These are phyloP conservation scores for Grallaria varia DNA, from an alignment of 2,113 vertebrate genomes.

Conservation along the genomic window DNA sequence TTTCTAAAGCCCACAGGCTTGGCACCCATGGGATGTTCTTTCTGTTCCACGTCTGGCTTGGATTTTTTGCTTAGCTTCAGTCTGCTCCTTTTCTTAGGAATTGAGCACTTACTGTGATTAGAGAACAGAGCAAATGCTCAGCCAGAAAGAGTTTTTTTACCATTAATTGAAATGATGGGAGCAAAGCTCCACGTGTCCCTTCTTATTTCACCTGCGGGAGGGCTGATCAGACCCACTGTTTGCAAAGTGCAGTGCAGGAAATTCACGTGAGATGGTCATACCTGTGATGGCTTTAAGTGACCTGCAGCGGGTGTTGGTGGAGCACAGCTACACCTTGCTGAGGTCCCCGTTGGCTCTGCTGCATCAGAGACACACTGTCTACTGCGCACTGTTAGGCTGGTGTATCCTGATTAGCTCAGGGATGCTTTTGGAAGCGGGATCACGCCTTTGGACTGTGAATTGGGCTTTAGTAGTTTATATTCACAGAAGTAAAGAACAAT, in stretches of 20 bases:
- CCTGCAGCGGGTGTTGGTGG: neutral
- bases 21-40: neutral
- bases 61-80: slow-evolving; percentile 1
- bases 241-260: neutral
- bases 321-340: neutral
- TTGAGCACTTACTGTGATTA: slow-evolving; percentile 29
- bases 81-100: neutral
- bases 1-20: neutral
- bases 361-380: neutral
- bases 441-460: neutral
- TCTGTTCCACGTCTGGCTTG: neutral
- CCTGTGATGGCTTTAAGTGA: neutral
- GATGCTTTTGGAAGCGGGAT: neutral
- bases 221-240: neutral
- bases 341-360: neutral
- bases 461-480: neutral
- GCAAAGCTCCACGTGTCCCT: neutral
- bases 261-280: neutral
- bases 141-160: neutral
- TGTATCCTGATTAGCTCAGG: neutral
- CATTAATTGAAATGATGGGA: neutral
- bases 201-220: neutral
- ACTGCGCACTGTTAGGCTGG: too few relatives aligned
- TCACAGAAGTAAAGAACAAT: neutral
- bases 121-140: neutral